phyloP scores from a whole-genome alignment of 2,888 invertebrate species.

The Drosophila kuntzei region DNA sequence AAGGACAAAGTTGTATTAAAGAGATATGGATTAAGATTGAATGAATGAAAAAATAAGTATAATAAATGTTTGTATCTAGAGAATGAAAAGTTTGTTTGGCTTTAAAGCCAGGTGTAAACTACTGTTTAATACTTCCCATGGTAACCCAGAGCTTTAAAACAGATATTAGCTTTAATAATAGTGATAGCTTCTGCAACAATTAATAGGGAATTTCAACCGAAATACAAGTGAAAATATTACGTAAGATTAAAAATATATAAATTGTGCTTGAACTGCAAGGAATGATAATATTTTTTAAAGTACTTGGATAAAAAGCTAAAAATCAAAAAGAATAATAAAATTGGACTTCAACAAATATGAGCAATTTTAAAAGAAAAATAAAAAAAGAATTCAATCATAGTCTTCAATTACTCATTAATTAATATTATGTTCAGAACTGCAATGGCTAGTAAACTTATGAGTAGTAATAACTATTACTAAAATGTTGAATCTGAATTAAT shows the following conservation, averaged over 20 bases:
- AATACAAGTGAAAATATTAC: neutral
- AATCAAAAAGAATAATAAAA: too few relatives aligned
- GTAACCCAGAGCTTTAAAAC: neutral
- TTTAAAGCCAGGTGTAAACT: conserved; percentile 17
- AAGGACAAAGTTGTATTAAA: conserved; percentile 53
- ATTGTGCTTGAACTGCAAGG: neutral
- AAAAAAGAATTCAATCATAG: too few relatives aligned
- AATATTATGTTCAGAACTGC: too few relatives aligned
- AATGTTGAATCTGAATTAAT: too few relatives aligned
- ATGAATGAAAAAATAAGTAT: conserved; percentile 8
- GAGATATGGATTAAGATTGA: conserved; percentile 38
- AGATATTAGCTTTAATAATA: neutral
- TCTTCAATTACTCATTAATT: too few relatives aligned
- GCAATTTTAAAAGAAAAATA: too few relatives aligned
- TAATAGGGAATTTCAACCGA: neutral
- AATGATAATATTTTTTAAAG: neutral
- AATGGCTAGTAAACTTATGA: too few relatives aligned
- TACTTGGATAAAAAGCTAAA: too few relatives aligned
- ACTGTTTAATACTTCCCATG: conserved; percentile 4
- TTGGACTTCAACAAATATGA: too few relatives aligned
- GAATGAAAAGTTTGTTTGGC: conserved; percentile 5
- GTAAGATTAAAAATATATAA: neutral
- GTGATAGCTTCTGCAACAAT: neutral
- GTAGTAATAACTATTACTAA: too few relatives aligned
- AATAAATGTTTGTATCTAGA: neutral